Evolutionary conservation across 2,888 invertebrate genomes (phyloP).

Genomic region (Halocaridina rubra): DNA sequence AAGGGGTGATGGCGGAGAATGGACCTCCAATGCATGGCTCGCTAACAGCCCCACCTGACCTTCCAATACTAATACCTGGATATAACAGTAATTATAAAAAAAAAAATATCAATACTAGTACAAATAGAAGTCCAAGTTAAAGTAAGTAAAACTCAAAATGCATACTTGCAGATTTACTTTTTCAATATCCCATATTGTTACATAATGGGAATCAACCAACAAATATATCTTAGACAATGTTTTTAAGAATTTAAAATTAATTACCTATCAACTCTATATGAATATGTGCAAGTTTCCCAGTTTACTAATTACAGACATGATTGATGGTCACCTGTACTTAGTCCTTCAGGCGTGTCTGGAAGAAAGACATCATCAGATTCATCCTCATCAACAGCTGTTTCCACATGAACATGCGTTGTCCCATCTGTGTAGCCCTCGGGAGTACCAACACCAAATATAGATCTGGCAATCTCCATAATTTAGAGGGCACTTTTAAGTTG

Average conservation of each 20-base stretch:
- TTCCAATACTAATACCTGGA: slow-evolving; percentile 29
- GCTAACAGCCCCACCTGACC: slow-evolving; percentile 15
- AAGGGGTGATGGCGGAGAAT: slow-evolving; percentile 93
- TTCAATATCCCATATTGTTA: too few relatives aligned
- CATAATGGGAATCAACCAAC: too few relatives aligned
- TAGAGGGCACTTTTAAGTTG: neutral
- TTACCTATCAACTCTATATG: too few relatives aligned
- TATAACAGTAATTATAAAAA: too few relatives aligned
- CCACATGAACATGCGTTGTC: slow-evolving; percentile 82
- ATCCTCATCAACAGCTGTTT: slow-evolving; percentile 72
- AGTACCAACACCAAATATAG: slow-evolving; percentile 85
- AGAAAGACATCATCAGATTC: slow-evolving; percentile 61
- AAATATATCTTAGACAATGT: too few relatives aligned
- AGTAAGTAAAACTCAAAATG: too few relatives aligned
- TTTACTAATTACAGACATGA: too few relatives aligned
- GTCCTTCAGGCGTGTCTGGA: slow-evolving; percentile 40
- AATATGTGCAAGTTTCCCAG: too few relatives aligned
- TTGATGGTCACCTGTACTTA: slow-evolving; percentile 24
- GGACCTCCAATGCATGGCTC: slow-evolving; percentile 76
- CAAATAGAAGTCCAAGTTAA: too few relatives aligned
- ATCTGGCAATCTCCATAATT: slow-evolving; percentile 91
- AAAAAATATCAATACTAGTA: too few relatives aligned
- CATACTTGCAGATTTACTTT: too few relatives aligned
- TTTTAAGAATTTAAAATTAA: too few relatives aligned
- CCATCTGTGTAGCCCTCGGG: slow-evolving; percentile 89